Conservation (phyloP, 1,140 invertebrate species). For the Asobara japonica region DNA sequence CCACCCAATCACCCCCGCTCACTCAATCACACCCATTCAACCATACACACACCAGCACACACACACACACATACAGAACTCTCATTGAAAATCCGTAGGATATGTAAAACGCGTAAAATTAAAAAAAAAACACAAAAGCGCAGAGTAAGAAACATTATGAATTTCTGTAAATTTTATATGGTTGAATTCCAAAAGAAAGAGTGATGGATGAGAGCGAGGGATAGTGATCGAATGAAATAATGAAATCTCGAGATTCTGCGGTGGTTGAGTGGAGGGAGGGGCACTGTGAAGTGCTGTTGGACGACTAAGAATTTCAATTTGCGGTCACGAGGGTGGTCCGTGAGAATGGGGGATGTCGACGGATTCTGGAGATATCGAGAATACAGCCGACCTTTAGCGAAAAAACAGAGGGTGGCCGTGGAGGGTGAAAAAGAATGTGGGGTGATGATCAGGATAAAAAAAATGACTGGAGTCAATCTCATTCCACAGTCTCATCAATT, state of each 20-base stretch:
- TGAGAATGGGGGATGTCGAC: constrained; percentile 48
- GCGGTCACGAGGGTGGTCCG: constrained; percentile 58
- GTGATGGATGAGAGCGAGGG: constrained; percentile 15
- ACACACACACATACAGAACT: too few relatives aligned
- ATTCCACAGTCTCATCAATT: background rate
- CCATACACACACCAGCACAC: too few relatives aligned
- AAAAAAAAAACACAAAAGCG: too few relatives aligned
- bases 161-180: background rate
- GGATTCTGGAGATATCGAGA: constrained; percentile 38
- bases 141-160: constrained; percentile 23
- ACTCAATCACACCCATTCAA: too few relatives aligned
- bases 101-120: too few relatives aligned
- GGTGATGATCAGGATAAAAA: background rate
- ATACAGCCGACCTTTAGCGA: constrained; percentile 31
- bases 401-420: background rate
- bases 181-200: background rate
- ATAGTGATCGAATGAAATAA: constrained; percentile 54
- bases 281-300: background rate
- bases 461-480: background rate
- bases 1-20: too few relatives aligned
- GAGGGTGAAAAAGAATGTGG: background rate
- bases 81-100: too few relatives aligned
- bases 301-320: constrained; percentile 66
- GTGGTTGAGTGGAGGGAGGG: constrained; percentile 17
- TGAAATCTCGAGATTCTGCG: constrained; percentile 59